Conservation (phyloP, 92 coral and sea anemone genomes). For the Micromussa lordhowensis region DNA sequence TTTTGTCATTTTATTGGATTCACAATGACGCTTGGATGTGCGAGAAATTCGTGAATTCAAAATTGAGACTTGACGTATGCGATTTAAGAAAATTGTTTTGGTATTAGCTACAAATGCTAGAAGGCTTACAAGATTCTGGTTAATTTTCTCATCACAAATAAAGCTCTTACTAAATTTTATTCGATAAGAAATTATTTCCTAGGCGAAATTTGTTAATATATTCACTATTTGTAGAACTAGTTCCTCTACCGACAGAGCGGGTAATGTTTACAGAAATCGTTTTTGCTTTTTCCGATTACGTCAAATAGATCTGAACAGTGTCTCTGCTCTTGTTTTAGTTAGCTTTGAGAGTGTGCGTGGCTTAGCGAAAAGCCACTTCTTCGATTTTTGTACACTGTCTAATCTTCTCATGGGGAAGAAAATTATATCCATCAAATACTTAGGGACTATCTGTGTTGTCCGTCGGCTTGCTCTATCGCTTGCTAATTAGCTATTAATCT, state of each 20-base stretch:
- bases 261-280: conserved; percentile 36
- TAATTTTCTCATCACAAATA: not conserved
- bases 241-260: conserved; percentile 74
- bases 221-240: conserved; percentile 75
- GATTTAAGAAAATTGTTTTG: not conserved
- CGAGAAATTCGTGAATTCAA: conserved; percentile 25
- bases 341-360: conserved; percentile 18
- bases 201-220: conserved; percentile 63
- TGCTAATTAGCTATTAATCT: conserved; percentile 98
- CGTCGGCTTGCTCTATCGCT: conserved; percentile 90
- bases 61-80: conserved; percentile 3
- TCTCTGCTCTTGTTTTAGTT: not conserved
- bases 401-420: conserved; percentile 59
- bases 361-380: conserved; percentile 19
- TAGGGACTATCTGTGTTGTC: conserved; percentile 70
- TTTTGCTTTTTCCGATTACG: conserved; percentile 42
- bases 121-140: not conserved
- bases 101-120: not conserved
- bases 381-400: conserved; percentile 27
- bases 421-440: conserved; percentile 68
- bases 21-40: conserved; percentile 50
- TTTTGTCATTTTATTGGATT: conserved; percentile 72
- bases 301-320: conserved; percentile 3
- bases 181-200: not conserved
- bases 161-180: not conserved